Evolutionary conservation across 2,113 vertebrate genomes (phyloP).

Genomic region (Motacilla alba): DNA sequence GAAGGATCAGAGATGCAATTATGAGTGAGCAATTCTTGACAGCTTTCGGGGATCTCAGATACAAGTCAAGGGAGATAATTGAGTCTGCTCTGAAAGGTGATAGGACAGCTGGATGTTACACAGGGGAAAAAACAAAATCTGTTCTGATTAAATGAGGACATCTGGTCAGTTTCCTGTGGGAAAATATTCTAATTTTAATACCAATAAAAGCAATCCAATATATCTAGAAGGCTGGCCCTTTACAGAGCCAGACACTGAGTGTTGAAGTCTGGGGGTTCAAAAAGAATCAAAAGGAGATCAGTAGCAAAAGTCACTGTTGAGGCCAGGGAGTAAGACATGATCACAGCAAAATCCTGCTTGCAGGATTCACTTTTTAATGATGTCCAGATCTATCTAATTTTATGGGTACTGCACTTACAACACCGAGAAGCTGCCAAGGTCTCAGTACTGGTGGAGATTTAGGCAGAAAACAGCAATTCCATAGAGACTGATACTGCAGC

Average conservation of each 20-base stretch:
- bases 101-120: neutral
- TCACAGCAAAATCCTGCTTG: neutral
- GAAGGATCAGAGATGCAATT: neutral
- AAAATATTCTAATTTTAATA: neutral
- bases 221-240: neutral
- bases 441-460: neutral
- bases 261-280: neutral
- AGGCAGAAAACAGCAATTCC: neutral
- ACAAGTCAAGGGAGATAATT: neutral
- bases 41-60: neutral
- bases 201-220: neutral
- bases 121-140: neutral
- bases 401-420: neutral
- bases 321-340: neutral
- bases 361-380: neutral
- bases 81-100: neutral
- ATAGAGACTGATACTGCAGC: neutral
- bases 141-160: constrained; percentile 8
- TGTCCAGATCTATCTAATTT: neutral
- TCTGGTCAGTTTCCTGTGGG: neutral
- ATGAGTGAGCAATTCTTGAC: neutral
- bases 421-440: neutral
- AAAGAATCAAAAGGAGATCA: neutral
- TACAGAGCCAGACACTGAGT: neutral
- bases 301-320: neutral